Conservation (phyloP, 2,113 vertebrate genomes). For the Plecotus auritus region DNA sequence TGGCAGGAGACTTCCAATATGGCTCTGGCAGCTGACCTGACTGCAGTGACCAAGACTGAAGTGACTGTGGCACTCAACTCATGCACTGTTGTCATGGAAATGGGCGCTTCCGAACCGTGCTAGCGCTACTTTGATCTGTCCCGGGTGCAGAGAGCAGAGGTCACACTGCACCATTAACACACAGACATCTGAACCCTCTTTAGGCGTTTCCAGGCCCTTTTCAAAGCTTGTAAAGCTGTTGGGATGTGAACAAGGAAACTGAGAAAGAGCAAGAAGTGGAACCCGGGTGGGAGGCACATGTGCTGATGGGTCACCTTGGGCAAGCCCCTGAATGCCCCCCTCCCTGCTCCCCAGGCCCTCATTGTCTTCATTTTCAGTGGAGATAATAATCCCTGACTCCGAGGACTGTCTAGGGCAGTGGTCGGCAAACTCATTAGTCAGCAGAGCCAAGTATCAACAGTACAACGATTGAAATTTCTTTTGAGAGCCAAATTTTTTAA, state of each 20-base stretch:
- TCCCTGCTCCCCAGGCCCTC: background rate
- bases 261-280: conserved; percentile 39
- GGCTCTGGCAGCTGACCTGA: background rate
- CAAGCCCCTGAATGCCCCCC: background rate
- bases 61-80: background rate
- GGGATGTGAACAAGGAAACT: conserved; percentile 25
- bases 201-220: background rate
- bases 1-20: conserved; percentile 4
- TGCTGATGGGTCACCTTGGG: background rate
- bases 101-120: background rate
- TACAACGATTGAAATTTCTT: too few species aligned
- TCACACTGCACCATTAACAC: background rate
- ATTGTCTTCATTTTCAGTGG: background rate
- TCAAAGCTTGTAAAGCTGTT: conserved; percentile 31
- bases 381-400: background rate
- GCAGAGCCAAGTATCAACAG: too few species aligned
- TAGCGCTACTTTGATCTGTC: conserved; percentile 20
- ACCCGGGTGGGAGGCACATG: background rate
- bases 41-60: background rate
- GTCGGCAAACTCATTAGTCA: too few species aligned
- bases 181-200: conserved; percentile 33
- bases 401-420: background rate
- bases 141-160: conserved; percentile 49
- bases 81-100: conserved; percentile 31
- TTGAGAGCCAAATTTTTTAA: too few species aligned